A percentile compares a stretch with the other conserved stretches of the same genome.
Evolutionary conservation across 30 jellyfish, hydroid and myxozoan species (phyloP).

Genomic region (Hydractinia echinata): DNA sequence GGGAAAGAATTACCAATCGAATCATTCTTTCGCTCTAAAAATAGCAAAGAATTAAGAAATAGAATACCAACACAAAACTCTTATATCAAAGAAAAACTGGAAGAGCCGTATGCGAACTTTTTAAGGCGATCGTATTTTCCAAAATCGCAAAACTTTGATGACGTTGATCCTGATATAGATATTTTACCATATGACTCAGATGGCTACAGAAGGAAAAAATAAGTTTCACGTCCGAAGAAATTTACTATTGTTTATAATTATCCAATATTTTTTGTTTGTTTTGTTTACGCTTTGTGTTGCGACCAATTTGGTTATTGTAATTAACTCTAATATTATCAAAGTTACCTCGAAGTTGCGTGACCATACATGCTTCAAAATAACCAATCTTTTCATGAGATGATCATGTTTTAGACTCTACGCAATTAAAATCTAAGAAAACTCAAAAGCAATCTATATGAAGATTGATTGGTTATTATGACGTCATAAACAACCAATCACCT

Average conservation of each 20-base stretch:
- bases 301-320: too few relatives aligned
- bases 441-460: too few relatives aligned
- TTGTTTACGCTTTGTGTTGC: background rate
- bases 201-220: background rate
- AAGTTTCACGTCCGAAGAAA: background rate
- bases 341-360: too few relatives aligned
- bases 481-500: too few relatives aligned
- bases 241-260: background rate
- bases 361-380: too few relatives aligned
- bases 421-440: too few relatives aligned
- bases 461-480: too few relatives aligned
- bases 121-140: constrained; percentile 20
- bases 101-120: constrained; percentile 13
- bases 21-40: background rate
- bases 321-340: too few relatives aligned
- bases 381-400: too few relatives aligned
- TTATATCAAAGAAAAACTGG: background rate
- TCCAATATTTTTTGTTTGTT: background rate
- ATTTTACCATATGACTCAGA: constrained; percentile 28
- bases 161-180: constrained; percentile 20
- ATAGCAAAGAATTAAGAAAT: background rate
- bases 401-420: too few relatives aligned
- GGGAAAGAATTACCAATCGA: constrained; percentile 20
- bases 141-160: constrained; percentile 16
- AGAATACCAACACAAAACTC: background rate